Evolutionary conservation across 2,797 vertebrate genomes (phyloP).

Genomic region (Enteromius viviparus): DNA sequence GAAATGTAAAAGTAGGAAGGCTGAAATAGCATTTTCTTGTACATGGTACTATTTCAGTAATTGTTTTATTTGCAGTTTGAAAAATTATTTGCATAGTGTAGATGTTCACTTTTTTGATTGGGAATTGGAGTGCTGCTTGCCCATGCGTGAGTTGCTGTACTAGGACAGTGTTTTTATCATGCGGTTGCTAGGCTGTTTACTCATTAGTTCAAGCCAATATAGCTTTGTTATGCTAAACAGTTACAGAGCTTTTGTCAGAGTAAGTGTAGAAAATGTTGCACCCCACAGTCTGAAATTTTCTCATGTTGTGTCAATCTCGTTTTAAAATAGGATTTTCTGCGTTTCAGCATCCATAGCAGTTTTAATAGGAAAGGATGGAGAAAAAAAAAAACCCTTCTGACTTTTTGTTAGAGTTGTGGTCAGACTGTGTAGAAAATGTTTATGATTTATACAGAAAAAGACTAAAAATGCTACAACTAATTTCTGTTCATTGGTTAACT

Average conservation of each 20-base stretch:
- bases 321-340: no score
- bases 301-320: no score
- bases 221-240: background rate
- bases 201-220: no score
- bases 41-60: background rate
- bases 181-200: background rate
- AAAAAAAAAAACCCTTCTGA: no score
- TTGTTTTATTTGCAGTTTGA: background rate
- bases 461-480: background rate
- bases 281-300: no score
- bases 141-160: background rate
- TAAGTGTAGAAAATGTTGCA: background rate
- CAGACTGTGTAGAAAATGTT: no score
- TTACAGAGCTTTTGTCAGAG: background rate
- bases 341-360: no score
- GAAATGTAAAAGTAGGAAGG: background rate
- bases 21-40: background rate
- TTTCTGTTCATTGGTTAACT: background rate
- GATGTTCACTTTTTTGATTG: background rate
- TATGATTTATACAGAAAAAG: background rate
- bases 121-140: background rate
- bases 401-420: no score
- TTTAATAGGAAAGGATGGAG: no score
- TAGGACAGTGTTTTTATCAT: background rate
- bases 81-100: background rate